Evolutionary conservation across 2,797 vertebrate species (phyloP).

Genomic region (Microtus obscurus): DNA sequence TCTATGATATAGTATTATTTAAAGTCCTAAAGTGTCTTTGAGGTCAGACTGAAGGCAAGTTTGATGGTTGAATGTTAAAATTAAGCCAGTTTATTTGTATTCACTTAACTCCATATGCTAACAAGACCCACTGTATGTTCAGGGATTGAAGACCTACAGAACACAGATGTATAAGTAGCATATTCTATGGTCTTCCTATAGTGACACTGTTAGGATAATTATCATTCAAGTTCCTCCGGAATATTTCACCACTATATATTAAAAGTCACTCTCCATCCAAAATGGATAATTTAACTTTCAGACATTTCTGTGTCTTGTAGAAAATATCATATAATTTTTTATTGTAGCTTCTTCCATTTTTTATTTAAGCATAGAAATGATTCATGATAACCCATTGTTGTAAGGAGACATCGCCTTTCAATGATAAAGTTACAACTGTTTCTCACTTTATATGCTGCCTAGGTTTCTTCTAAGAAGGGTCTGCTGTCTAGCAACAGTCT

Average conservation of each 20-base stretch:
- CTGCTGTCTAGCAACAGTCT: not conserved
- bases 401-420: not conserved
- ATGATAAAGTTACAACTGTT: not conserved
- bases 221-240: not conserved
- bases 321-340: not conserved
- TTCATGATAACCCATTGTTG: not conserved
- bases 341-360: not conserved
- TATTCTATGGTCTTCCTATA: not conserved
- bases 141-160: not conserved
- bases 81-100: not conserved
- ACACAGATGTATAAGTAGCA: not conserved
- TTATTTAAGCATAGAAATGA: not conserved
- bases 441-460: not conserved
- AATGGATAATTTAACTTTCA: not conserved
- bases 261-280: not conserved
- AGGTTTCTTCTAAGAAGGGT: not conserved
- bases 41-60: conserved; percentile 4
- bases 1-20: not conserved
- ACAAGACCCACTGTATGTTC: not conserved
- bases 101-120: not conserved
- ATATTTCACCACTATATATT: not conserved
- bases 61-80: not conserved
- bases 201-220: not conserved
- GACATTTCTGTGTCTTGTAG: not conserved
- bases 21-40: not conserved